Base-by-base conservation (phyloP, 92 coral and sea anemone genomes). In the Phymanthus crucifer region DNA sequence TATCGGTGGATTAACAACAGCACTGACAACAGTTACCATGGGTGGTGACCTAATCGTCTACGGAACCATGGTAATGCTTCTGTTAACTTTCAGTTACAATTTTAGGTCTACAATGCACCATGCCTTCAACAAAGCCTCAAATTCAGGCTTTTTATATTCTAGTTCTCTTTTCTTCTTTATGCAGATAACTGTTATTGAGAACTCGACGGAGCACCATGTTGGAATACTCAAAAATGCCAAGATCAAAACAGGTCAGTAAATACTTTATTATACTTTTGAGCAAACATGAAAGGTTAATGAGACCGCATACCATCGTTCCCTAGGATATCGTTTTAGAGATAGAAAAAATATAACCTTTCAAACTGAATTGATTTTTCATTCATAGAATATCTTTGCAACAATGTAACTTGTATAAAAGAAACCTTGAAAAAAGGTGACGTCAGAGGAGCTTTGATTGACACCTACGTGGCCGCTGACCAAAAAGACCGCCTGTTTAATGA, bases 1-100 rank as follows among this genome's bases (percentile, higher is more conserved):
- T 43, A 80, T 83, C n/a, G 90, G 93, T 29, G 40, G 85, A 23
- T 73, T 89, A 38, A 80, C 89, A 8, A 19, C 61, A n/a, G 18
- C 61, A 2, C 26, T 54, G 64, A 54, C 64, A 21, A 78, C 86
- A 4, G 50, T 75, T 32, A 57, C 78, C 13, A 48, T 86, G 50
- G 64, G 48, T 5, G 37, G 47, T 32, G 73, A 38, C 45, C 64
- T 57, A 46, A 58, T 71, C 6, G 50, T 90, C 4, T 90, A 90
- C 69, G 93, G 93, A n/a, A 78, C 93, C 16, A 82, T 65, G 87
- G 93, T 73, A 43, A 27, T n/a, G n/a, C n/a, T n/a, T n/a, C n/a
- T n/a, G n/a, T n/a, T n/a, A n/a, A n/a, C n/a, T n/a, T n/a, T n/a
- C n/a, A n/a, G n/a, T n/a, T n/a, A n/a, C n/a, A n/a, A n/a, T n/a